Conservation (phyloP, 2,888 invertebrate genomes). For the Drosophila mimetica region DNA sequence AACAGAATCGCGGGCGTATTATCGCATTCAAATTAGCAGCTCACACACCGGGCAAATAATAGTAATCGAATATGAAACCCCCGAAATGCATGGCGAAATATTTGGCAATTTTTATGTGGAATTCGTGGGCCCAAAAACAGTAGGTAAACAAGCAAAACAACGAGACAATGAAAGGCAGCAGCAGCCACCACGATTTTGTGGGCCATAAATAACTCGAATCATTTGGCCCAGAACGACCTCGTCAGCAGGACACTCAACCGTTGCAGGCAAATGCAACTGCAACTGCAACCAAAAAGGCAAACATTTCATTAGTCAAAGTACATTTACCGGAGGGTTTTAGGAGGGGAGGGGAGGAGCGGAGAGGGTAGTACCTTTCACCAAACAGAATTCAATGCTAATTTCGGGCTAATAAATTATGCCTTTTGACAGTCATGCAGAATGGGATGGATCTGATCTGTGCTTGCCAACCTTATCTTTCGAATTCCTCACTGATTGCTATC, state of each 20-base stretch:
- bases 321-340: constrained; percentile 42
- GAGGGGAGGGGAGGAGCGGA: constrained; percentile 2
- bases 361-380: constrained; percentile 25
- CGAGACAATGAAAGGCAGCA: constrained; percentile 21
- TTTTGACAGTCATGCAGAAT: constrained; percentile 70
- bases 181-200: constrained; percentile 59
- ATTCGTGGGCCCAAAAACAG: constrained; percentile 34
- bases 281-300: constrained; percentile 33
- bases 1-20: constrained; percentile 70
- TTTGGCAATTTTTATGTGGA: constrained; percentile 45
- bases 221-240: constrained; percentile 82
- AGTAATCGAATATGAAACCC: constrained; percentile 14
- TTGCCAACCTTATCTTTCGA: constrained; percentile 1
- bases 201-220: constrained; percentile 80
- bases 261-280: constrained; percentile 31
- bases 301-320: constrained; percentile 71
- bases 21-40: constrained; percentile 71
- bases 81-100: constrained; percentile 28
- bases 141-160: constrained; percentile 29
- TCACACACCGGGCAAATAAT: constrained; percentile 39
- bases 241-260: constrained; percentile 45
- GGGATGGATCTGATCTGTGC: not conserved
- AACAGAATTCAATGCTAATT: constrained; percentile 79
- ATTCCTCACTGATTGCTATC: constrained; percentile 4
- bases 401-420: constrained; percentile 75